Base-by-base conservation (phyloP, 2,797 vertebrate genomes). In the Capromys pilorides region DNA sequence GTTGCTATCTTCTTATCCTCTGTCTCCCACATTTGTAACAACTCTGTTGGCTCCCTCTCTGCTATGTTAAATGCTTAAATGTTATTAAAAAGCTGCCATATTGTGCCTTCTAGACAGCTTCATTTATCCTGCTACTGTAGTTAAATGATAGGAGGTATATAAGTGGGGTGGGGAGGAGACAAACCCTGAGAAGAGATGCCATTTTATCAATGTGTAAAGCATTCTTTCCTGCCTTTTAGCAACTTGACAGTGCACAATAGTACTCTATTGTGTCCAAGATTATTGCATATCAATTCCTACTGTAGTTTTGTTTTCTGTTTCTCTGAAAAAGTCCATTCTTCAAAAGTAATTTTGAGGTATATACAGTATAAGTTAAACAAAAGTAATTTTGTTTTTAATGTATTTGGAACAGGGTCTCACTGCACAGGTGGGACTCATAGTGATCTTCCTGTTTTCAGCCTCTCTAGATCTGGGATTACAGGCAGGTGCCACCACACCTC, bases 241-340 rank as follows among this genome's bases (percentile, higher is more conserved):
- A 39, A 59, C 57, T 71, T 45, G 33, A 14, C 78, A 92, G 67
- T 9, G 9, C n/a, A n/a, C n/a, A n/a, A n/a, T n/a, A n/a, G n/a
- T n/a, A n/a, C n/a, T n/a, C n/a, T n/a, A n/a, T n/a, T n/a, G n/a
- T n/a, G n/a, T n/a, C n/a, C n/a, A 89, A 91, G 61, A 92, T 62
- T 6, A 51, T 45, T 69, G 21, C 26, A 71, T 1, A 64, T 31
- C 5, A 0, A 64, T 75, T 86, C 93, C 45, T 12, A 90, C 39
- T 28, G 69, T 77, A 71, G 75, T 5, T 10, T 51, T 84, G 28
- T 59, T 91, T 96, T 82, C 83, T 87, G 2, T 75, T 88, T 69
- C 33, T 90, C 67, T 54, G 36, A 90, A 82, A 93, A 91, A 89
- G 41, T 82, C 69, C 6, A 67, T 62, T 84, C 36, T 77, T 92